Base-by-base conservation (phyloP, 2,888 invertebrate genomes). In the Microctonus brassicae region DNA sequence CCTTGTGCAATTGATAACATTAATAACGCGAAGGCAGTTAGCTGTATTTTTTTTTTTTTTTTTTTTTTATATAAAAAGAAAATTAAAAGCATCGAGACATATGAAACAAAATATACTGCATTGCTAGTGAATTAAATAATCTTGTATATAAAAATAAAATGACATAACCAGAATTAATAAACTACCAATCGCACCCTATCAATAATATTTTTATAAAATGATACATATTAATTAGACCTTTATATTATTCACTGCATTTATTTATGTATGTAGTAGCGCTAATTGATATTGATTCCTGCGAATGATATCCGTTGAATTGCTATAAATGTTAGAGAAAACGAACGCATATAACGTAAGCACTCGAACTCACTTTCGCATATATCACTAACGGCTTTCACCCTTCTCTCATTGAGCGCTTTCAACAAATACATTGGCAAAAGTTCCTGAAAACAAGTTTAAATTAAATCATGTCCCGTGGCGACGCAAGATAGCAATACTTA, bases 371-470 rank as follows among this genome's bases (percentile, higher is more conserved):
- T 10, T 36, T n/a, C 36, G 9, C 36, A 36, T 36, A 36, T 10
- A 36, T 36, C 36, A 36, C 36, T 36, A 36, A 36, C 36, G 2
- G 9, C 36, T 36, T 5, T 11, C 9, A 0, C 10, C 34, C 34
- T 53, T 52, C 57, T 20, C 10, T 22, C 11, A 20, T 71, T 58
- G 61, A 39, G n/a, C 77, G 72, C 57, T 60, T 62, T 52, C 69
- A 73, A 11, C 34, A 67, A 74, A 77, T 73, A 78, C 71, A 74
- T 76, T 74, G 62, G 69, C 61, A 74, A 74, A 70, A 78, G 73
- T 82, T 77, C 63, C 57, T 72, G 74, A 75, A 79, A 78, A 77
- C 77, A 83, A 84, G 77, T 83, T 83, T 82, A 79, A 83, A 84
- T 83, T 79, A 81, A 84, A 83, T 83, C 79, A 82, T 78, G 77